Percentiles rank a stretch among this genome's conserved stretches.
phyloP scores from a whole-genome alignment of 1,140 invertebrate species.

The Pogonomyrmex barbatus region DNA sequence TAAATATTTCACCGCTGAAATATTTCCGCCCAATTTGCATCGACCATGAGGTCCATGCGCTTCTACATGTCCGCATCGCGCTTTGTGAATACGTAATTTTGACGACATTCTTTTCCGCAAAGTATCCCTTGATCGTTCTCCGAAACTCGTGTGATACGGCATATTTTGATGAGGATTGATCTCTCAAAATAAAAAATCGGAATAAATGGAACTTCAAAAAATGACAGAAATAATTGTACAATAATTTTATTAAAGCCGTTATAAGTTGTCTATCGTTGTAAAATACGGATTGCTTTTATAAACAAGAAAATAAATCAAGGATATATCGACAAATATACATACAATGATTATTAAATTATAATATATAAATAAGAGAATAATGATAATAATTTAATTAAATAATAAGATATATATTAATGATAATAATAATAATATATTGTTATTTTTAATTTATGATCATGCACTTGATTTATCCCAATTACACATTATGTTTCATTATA shows the following conservation, averaged over 20 bases:
- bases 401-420: conserved; percentile 13
- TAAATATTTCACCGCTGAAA: conserved; percentile 71
- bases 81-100: conserved; percentile 77
- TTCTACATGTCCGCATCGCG: conserved; percentile 60
- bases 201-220: neutral
- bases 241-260: neutral
- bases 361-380: conserved; percentile 4
- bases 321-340: neutral
- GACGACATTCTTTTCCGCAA: conserved; percentile 11
- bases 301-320: neutral
- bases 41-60: conserved; percentile 66
- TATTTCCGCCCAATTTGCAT: conserved; percentile 81
- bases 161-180: neutral
- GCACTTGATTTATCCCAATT: neutral
- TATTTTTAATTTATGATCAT: conserved; percentile 3
- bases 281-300: neutral
- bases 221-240: conserved; percentile 15
- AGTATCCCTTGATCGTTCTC: conserved; percentile 55
- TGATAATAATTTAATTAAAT: conserved; percentile 28
- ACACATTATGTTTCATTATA: neutral
- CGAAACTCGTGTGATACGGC: neutral
- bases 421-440: conserved; percentile 24
- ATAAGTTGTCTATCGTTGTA: neutral
- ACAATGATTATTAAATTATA: conserved; percentile 26
- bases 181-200: conserved; percentile 13